A percentile compares a stretch with the other conserved stretches of the same genome.
Conservation (phyloP, 64 coral and sea anemone genomes). For the Pocillopora verrucosa region DNA sequence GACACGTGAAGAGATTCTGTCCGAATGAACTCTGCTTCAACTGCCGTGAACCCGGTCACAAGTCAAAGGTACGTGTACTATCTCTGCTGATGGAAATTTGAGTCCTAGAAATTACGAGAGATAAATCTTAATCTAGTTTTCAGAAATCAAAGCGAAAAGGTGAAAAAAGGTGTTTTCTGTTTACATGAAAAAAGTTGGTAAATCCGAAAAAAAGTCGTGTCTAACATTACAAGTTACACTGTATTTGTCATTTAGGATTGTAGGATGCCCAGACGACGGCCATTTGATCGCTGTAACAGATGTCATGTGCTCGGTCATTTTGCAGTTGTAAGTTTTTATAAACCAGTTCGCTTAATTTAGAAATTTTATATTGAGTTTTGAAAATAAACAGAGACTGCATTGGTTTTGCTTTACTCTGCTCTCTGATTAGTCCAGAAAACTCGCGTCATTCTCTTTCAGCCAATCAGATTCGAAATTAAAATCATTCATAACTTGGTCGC, state of each 20-base stretch:
- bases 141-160: not conserved
- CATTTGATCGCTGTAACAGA: constrained; percentile 42
- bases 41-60: constrained; percentile 64
- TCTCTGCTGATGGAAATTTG: not conserved
- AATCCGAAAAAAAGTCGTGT: too few species aligned
- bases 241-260: constrained; percentile 46
- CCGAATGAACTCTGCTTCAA: constrained; percentile 79
- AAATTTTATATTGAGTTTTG: not conserved
- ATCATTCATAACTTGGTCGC: too few species aligned
- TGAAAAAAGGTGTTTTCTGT: too few species aligned
- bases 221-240: not conserved
- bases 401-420: not conserved
- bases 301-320: constrained; percentile 50
- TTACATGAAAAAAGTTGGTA: too few species aligned
- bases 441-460: too few species aligned
- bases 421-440: too few species aligned
- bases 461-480: too few species aligned
- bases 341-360: not conserved
- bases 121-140: not conserved
- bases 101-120: not conserved
- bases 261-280: constrained; percentile 4
- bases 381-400: not conserved
- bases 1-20: constrained; percentile 53
- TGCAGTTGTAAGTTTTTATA: constrained; percentile 16
- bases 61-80: constrained; percentile 6